These are phyloP conservation scores for Isotomurus palustris DNA, from an alignment of 2,888 invertebrate genomes.

Conservation along the genomic window DNA sequence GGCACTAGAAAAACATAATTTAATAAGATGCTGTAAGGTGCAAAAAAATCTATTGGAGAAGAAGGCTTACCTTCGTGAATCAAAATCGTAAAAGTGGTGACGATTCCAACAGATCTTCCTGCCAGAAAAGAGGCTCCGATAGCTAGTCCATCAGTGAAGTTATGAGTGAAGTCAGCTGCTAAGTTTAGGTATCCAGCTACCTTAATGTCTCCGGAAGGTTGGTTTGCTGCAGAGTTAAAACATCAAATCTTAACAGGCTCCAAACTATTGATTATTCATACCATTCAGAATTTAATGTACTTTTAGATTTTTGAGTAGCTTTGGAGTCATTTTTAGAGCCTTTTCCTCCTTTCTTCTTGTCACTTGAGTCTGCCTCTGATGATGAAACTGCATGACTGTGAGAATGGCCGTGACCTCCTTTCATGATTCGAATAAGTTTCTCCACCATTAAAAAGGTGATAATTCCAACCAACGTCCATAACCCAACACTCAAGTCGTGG, in stretches of 20 bases:
- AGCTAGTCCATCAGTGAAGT: constrained; percentile 98
- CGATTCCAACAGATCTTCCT: constrained; percentile 75
- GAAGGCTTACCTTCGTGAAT: constrained; percentile 70
- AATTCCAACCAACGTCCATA: constrained; percentile 91
- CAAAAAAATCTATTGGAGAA: neutral
- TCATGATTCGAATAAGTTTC: constrained; percentile 81
- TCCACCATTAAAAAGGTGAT: constrained; percentile 89
- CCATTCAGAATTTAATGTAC: neutral
- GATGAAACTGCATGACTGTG: constrained; percentile 46
- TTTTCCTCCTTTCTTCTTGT: constrained; percentile 6
- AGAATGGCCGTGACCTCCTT: constrained; percentile 72
- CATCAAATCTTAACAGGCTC: no score
- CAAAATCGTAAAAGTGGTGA: constrained; percentile 93
- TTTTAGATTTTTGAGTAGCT: constrained; percentile 4
- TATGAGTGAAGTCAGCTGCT: constrained; percentile 97
- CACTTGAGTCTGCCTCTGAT: constrained; percentile 26
- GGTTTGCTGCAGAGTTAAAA: constrained; percentile 1
- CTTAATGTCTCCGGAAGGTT: constrained; percentile 58
- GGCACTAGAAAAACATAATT: constrained; percentile 58
- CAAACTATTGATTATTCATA: neutral
- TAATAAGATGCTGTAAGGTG: neutral
- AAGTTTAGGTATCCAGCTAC: constrained; percentile 92
- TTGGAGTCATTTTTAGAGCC: neutral
- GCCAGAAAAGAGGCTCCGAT: constrained; percentile 97
- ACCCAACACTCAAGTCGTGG: constrained; percentile 84